Base-by-base conservation (phyloP, 2,113 vertebrate genomes). In the Cyrtonyx montezumae region DNA sequence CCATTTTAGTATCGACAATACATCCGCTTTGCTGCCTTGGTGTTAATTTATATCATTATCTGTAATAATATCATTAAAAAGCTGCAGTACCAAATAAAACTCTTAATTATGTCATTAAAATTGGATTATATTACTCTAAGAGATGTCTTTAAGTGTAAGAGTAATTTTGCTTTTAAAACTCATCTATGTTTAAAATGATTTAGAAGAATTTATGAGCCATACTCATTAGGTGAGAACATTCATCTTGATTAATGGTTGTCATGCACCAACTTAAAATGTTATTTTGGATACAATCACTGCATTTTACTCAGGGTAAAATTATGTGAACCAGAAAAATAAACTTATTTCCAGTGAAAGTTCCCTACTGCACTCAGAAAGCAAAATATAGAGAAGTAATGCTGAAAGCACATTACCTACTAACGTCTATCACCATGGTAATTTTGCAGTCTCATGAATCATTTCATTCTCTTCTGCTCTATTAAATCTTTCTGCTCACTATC, bases 31-130 rank as follows among this genome's bases (percentile, higher is more conserved):
- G 2, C 22, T 92, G 63, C 87, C 65, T 82, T 9, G 1, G 62
- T 88, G 75, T 66, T 91, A 88, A 91, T 95, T 94, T 89, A 59
- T 80, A 92, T 87, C 59, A 70, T 96, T 94, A 96, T 75, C 88
- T 80, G 32, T 88, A 94, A 91, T 81, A 92, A 83, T 90, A 90
- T 61, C 79, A 92, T 88, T 87, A 78, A 83, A 91, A 95, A 91
- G 92, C 81, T 93, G 56, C 55, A 88, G 48, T 48, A 81, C 36
- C 53, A 78, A 61, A 86, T 71, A 96, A 91, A 97, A 94, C 74
- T 91, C 91, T 90, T 77, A 85, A 62, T 95, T 89, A 96, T 73
- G 66, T 82, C 68, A 87, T 93, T 90, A 96, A 78, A 95, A 85
- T 91, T 66, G 51, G 75, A 91, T 95, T 91, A 55, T 34, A 71